phyloP scores from a whole-genome alignment of 2,113 vertebrate genomes.

The Corydoras maculifer region DNA sequence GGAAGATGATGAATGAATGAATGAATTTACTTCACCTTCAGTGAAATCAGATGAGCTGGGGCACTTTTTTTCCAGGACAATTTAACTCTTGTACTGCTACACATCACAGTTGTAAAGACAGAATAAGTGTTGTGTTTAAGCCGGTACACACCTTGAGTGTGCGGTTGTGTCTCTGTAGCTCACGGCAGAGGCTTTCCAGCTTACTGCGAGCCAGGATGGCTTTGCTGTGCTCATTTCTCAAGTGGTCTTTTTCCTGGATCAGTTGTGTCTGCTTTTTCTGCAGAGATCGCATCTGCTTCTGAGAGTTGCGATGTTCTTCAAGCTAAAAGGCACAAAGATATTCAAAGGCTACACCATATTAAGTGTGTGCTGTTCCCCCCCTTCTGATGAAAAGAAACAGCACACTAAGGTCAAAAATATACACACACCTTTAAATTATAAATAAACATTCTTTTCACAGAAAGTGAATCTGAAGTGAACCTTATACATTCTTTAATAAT shows the following conservation, averaged over 20 bases:
- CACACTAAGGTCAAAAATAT: no score
- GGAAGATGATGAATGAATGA: no score
- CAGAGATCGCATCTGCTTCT: constrained; percentile 89
- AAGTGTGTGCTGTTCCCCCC: no score
- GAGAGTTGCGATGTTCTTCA: constrained; percentile 88
- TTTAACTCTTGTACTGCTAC: neutral
- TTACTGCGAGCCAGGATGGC: constrained; percentile 94
- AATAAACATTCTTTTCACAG: no score
- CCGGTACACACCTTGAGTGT: constrained; percentile 79
- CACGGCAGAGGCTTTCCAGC: constrained; percentile 90
- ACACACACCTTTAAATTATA: no score
- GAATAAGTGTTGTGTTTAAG: neutral
- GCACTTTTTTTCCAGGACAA: no score
- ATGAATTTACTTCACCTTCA: no score
- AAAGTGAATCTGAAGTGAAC: no score
- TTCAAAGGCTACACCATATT: no score
- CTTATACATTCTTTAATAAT: no score
- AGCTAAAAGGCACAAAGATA: constrained; percentile 60
- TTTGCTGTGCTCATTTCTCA: constrained; percentile 92
- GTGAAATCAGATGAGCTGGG: no score
- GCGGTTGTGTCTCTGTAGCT: constrained; percentile 94
- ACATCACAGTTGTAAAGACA: neutral
- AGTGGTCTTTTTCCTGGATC: constrained; percentile 91
- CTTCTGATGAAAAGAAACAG: no score
- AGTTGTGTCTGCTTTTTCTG: constrained; percentile 96